Base-by-base conservation (phyloP, 2,888 invertebrate species). In the Baccha elongata region DNA sequence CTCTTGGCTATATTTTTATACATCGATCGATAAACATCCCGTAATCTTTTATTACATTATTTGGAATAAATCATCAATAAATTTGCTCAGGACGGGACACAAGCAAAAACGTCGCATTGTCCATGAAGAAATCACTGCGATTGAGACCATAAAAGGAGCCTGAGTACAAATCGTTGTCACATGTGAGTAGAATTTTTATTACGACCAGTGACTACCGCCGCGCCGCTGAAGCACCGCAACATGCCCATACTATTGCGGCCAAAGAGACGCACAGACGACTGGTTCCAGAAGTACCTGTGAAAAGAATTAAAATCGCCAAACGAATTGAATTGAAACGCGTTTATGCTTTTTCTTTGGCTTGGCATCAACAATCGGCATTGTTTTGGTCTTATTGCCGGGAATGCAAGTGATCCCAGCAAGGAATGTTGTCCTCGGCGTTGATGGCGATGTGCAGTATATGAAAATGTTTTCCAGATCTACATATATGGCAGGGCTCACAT, bases 81-180 rank as follows among this genome's bases (percentile, higher is more conserved):
- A 78, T 83, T 73, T 68, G 23, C 55, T 40, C 62, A 37, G 67
- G 72, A 72, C 62, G 52, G 58, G 40, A 10, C 67, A 53, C 48
- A 62, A 55, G 72, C 73, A 72, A 76, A 71, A 73, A 83, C 83
- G 62, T 78, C 64, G 78, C 72, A 72, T 78, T 83, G 83, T 83
- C 72, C 83, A 76, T 78, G 83, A 83, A 83, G 83, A 85, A 81
- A 85, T 85, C 85, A 80, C 80, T 75, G 71, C 80, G 81, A 75
- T 80, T 81, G 81, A 58, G 67, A 48, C 89, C 89, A 88, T 89
- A 89, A 89, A 89, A 87, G 89, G 89, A 89, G 88, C 87, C 86
- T 88, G 88, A 89, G 89, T 89, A 89, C 89, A 89, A 89, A 89
- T 89, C 89, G 89, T 89, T 89, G 89, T 89, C 89, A 89, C 89